These are phyloP conservation scores for Aphodius sticticus DNA, from an alignment of 2,888 invertebrate genomes.

Conservation along the genomic window DNA sequence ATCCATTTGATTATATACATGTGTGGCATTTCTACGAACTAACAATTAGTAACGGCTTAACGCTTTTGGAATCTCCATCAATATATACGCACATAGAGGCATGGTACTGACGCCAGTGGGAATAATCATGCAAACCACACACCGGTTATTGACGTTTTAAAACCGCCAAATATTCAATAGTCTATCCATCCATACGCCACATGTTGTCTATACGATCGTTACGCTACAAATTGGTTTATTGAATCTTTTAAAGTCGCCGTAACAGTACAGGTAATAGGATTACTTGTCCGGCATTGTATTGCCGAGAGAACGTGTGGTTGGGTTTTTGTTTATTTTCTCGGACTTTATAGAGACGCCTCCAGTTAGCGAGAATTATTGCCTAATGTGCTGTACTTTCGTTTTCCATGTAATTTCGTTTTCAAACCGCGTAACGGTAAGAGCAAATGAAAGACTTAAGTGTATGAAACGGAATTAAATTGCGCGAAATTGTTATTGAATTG, in stretches of 20 bases:
- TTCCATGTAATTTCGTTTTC: neutral
- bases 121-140: neutral
- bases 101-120: neutral
- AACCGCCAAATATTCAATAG: neutral
- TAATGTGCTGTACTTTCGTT: neutral
- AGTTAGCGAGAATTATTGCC: neutral
- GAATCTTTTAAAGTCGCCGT: neutral
- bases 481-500: neutral
- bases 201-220: neutral
- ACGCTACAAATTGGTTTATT: conserved; percentile 4
- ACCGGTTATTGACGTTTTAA: neutral
- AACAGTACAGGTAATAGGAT: neutral
- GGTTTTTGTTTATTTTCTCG: neutral
- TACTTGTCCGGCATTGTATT: neutral
- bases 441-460: neutral
- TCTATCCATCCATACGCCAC: neutral
- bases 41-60: neutral
- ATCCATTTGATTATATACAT: neutral
- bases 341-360: neutral
- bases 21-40: neutral
- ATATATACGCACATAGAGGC: neutral
- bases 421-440: neutral
- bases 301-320: neutral
- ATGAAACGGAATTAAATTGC: neutral
- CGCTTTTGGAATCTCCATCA: neutral